These are phyloP conservation scores for Drosophila tropicalis DNA, from an alignment of 1,140 invertebrate species.

Conservation along the genomic window DNA sequence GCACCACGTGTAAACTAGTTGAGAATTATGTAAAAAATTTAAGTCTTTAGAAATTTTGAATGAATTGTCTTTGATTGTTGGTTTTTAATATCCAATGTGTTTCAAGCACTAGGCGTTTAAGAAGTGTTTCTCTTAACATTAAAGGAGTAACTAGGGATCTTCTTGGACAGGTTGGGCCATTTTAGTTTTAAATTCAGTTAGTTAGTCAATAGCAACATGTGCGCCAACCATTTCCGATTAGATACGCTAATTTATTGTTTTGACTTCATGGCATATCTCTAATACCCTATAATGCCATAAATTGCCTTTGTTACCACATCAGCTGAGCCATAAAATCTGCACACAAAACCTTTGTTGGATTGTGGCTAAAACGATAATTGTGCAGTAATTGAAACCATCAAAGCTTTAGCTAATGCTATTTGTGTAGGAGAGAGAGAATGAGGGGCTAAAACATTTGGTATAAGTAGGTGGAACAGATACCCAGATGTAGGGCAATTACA, in stretches of 20 bases:
- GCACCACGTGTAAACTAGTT: no score
- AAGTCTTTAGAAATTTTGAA: no score
- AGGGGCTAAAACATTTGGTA: not conserved
- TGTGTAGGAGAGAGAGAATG: constrained; percentile 21
- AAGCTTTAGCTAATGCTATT: constrained; percentile 57
- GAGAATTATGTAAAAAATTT: no score
- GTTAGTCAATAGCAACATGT: not conserved
- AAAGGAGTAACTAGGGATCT: no score
- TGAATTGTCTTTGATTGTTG: no score
- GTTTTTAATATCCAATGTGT: no score
- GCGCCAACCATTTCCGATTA: not conserved
- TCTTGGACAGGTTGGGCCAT: not conserved
- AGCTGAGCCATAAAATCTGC: constrained; percentile 65
- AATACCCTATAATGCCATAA: constrained; percentile 38
- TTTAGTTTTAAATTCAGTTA: not conserved
- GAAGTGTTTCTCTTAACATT: no score
- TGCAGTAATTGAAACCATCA: constrained; percentile 77
- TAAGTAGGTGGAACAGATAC: constrained; percentile 1
- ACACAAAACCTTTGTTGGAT: constrained; percentile 49
- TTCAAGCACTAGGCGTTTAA: no score
- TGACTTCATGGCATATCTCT: not conserved
- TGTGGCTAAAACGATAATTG: constrained; percentile 41
- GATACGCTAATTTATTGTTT: constrained; percentile 6
- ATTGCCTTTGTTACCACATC: constrained; percentile 50
- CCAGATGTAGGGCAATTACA: constrained; percentile 49